Conservation (phyloP, 92 coral and sea anemone genomes). For the Diadumene lineata region DNA sequence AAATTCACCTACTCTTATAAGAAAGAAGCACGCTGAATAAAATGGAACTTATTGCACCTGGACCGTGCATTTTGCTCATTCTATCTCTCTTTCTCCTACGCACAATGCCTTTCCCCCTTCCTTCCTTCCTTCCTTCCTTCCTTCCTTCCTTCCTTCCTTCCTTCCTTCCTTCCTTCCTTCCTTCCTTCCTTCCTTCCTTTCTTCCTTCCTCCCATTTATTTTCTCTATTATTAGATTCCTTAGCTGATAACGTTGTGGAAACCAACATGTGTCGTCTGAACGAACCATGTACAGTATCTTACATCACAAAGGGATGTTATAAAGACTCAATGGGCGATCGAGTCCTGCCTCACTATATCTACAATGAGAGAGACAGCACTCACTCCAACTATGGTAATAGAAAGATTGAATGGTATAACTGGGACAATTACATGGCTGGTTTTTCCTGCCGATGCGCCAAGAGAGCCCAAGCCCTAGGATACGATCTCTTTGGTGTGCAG, state of each 20-base stretch:
- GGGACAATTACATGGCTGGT: constrained; percentile 63
- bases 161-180: background rate
- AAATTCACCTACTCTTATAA: too few relatives aligned
- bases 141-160: background rate
- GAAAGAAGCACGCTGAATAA: too few relatives aligned
- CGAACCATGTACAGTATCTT: constrained; percentile 30
- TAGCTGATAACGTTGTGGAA: background rate
- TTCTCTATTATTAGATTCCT: background rate
- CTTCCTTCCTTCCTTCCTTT: background rate
- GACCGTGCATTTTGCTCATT: too few relatives aligned
- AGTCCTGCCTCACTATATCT: constrained; percentile 67
- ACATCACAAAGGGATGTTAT: constrained; percentile 63
- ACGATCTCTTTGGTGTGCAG: constrained; percentile 69
- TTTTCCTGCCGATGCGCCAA: constrained; percentile 92
- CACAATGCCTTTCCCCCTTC: background rate
- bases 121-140: background rate
- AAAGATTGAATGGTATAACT: constrained; percentile 73
- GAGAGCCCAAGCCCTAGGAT: constrained; percentile 68
- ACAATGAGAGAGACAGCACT: constrained; percentile 75
- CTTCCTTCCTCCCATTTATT: background rate
- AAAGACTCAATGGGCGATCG: constrained; percentile 51
- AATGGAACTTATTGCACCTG: too few relatives aligned
- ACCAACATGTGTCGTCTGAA: constrained; percentile 6
- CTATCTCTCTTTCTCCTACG: too few relatives aligned
- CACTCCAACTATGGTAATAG: constrained; percentile 50